Base-by-base conservation (phyloP, 2,113 vertebrate species). In the Takifugu flavidus region DNA sequence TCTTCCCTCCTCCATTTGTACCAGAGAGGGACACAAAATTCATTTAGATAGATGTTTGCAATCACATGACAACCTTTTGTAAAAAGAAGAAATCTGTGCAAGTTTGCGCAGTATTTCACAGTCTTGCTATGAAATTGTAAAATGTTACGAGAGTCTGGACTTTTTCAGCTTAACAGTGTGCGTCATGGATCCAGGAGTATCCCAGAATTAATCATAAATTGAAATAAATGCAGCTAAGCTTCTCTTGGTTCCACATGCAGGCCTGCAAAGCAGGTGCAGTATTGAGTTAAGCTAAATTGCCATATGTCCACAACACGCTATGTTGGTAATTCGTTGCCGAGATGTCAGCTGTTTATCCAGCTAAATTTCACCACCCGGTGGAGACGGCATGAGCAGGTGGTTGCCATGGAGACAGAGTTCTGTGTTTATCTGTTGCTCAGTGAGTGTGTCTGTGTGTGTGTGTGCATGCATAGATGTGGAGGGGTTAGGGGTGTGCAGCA, bases 341-440 rank as follows among this genome's bases (percentile, higher is more conserved):
- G 14, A 50, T 49, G 52, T 79, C 78, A 81, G 73, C 68, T 82
- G 75, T 75, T 82, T 67, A 55, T 67, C 60, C 60, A 10, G 49
- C 63, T 80, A 31, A 62, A 77, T 63, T 56, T 61, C 63, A 56
- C 54, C 44, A 15, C 49, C 72, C 76, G 65, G 54, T 43, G 4
- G 72, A 66, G 80, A 60, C 58, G 27, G 69, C 70, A 66, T 70
- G 63, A 57, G 72, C 80, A 76, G 80, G 71, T 28, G 82, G 87
- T 84, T 83, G 76, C 80, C 59, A 68, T 70, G 77, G 82, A 13
- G 71, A 89, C 62, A 12, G 55, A 28, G 61, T 0, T 27, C 39
- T 43, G 66, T 89, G 72, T 89, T 88, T 83, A 86, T 87, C 69
- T 78, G 85, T 89, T 86, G 76, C 65, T 49, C 43, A 74, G 70